phyloP scores from a whole-genome alignment of 2,797 vertebrate genomes.

The Macropus fuliginosus region DNA sequence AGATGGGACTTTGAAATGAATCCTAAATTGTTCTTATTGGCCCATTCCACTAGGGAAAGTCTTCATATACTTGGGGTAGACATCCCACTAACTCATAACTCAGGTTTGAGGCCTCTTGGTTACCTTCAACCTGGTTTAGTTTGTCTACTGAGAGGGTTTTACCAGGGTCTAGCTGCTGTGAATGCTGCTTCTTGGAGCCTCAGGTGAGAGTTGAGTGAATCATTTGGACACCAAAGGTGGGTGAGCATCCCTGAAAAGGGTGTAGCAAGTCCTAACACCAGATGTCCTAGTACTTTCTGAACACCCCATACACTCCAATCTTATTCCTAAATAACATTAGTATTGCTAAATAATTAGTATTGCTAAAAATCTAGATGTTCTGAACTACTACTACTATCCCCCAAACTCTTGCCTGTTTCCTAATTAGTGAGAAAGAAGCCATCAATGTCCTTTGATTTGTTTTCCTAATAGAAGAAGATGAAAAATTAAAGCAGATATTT shows the following conservation, averaged over 20 bases:
- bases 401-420: neutral
- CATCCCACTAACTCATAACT: neutral
- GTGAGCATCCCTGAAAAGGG: neutral
- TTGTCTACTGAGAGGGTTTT: neutral
- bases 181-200: neutral
- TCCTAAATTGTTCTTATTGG: neutral
- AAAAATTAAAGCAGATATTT: slow-evolving; percentile 27
- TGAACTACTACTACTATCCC: neutral
- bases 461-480: slow-evolving; percentile 5
- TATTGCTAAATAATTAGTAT: neutral
- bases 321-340: neutral
- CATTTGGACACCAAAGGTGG: neutral
- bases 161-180: neutral
- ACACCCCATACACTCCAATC: neutral
- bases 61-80: neutral
- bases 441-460: slow-evolving; percentile 38
- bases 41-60: neutral
- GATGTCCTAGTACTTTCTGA: neutral
- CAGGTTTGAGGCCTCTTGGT: neutral
- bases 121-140: neutral
- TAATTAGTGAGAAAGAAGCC: slow-evolving; percentile 10
- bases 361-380: neutral
- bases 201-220: neutral
- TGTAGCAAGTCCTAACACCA: neutral
- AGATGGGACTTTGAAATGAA: too few relatives aligned